These are phyloP conservation scores for Anorthoa munda DNA, from an alignment of 2,888 invertebrate species.

Conservation along the genomic window DNA sequence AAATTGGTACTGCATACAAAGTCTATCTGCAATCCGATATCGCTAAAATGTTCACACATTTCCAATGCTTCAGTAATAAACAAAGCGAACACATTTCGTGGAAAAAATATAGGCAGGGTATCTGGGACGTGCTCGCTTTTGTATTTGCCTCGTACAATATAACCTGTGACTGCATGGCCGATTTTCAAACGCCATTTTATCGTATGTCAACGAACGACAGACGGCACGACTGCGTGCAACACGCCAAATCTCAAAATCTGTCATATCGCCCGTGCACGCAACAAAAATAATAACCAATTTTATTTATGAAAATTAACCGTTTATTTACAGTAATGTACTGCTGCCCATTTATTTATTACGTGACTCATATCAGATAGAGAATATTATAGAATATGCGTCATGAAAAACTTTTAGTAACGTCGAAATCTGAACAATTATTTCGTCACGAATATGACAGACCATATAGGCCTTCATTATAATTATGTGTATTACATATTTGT, in stretches of 20 bases:
- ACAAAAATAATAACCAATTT: constrained; percentile 77
- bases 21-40: constrained; percentile 52
- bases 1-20: constrained; percentile 47
- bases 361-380: constrained; percentile 49
- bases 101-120: constrained; percentile 46
- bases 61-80: constrained; percentile 44
- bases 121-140: constrained; percentile 37
- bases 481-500: neutral
- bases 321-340: constrained; percentile 59
- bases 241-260: constrained; percentile 81
- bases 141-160: constrained; percentile 57
- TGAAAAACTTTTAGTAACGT: constrained; percentile 14
- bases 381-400: constrained; percentile 41
- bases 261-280: constrained; percentile 74
- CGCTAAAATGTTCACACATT: constrained; percentile 52
- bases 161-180: constrained; percentile 63
- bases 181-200: constrained; percentile 69
- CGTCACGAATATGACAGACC: constrained; percentile 11
- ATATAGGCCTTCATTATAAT: constrained; percentile 13
- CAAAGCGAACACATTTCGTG: constrained; percentile 48
- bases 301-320: constrained; percentile 65
- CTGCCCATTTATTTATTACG: constrained; percentile 44
- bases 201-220: constrained; percentile 71
- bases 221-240: constrained; percentile 80
- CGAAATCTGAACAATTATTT: constrained; percentile 16